These are phyloP conservation scores for Crocallis elinguaria DNA, from an alignment of 2,888 invertebrate genomes.

Conservation along the genomic window DNA sequence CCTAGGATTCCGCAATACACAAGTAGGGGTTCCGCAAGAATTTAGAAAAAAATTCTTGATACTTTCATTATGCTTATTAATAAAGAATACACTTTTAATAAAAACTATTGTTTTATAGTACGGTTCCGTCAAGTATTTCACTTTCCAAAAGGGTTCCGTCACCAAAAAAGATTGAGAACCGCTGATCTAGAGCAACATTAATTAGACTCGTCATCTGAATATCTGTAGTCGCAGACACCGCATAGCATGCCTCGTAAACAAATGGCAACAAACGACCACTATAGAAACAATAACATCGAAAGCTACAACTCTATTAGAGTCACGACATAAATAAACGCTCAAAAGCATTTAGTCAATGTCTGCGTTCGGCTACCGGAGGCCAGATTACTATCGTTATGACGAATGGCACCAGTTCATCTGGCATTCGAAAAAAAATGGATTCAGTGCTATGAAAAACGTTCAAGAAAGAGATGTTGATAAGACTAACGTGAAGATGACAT, in stretches of 20 bases:
- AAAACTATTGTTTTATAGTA: too few species aligned
- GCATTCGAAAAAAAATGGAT: conserved; percentile 19
- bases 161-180: too few species aligned
- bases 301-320: conserved; percentile 35
- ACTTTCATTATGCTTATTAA: too few species aligned
- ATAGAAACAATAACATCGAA: conserved; percentile 24
- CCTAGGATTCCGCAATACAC: too few species aligned
- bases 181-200: too few species aligned
- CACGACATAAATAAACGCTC: conserved; percentile 50
- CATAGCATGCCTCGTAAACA: conserved; percentile 5
- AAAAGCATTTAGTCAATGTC: conserved; percentile 60
- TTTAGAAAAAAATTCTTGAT: too few species aligned
- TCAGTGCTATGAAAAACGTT: conserved; percentile 23
- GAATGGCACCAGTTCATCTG: conserved; percentile 34
- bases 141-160: too few species aligned
- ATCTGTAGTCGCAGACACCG: background rate
- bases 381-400: conserved; percentile 38
- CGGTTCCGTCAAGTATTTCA: too few species aligned
- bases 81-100: too few species aligned
- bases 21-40: too few species aligned
- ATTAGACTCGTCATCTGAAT: background rate
- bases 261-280: conserved; percentile 11
- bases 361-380: conserved; percentile 45
- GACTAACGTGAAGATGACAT: background rate
- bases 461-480: conserved; percentile 24